Base-by-base conservation (phyloP, 2,888 invertebrate species). In the Agapostemon virescens region DNA sequence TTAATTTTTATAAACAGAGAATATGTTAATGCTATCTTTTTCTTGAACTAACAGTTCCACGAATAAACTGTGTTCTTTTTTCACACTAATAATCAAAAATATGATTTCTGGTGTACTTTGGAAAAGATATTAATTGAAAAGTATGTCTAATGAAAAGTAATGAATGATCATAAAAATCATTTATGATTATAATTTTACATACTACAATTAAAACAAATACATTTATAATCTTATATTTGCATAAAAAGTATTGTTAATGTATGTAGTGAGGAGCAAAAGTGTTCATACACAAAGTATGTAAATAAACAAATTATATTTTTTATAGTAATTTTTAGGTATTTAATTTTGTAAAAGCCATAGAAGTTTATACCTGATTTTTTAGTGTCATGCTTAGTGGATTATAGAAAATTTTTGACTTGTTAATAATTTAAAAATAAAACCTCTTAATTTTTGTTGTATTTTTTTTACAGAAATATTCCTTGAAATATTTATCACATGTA, bases 151-250 rank as follows among this genome's bases (percentile, higher is more conserved):
- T 33, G 33, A 30, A n/a, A 30, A 20, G 9, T n/a, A 36, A 23
- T 2, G 4, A 72, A 63, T 30, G 6, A 33, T 58, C 52, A 58
- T 58, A 58, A 58, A 58, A 58, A 33, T 58, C 1, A 30, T 33
- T 33, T 58, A 30, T 58, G 20, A 58, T 58, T 9, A 40, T n/a
- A 15, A 49, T 45, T 76, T 49, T 7, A 71, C 17, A 45, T 67
- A 67, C 23, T 70, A 68, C 26, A 36, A 76, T 78, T 61, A 67
- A 68, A 68, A 55, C 55, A 33, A 72, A 72, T 71, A 77, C 71
- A 79, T 72, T 68, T 77, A 68, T 42, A 79, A 68, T 72, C 68
- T 58, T 45, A 58, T 70, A 67, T 67, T n/a, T 71, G 33, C 9
- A 55, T 68, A 61, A 68, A n/a, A 61, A 61, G 15, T 11, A 36